Evolutionary conservation across 2,797 vertebrate species (phyloP).

Genomic region (Propithecus perrieri): DNA sequence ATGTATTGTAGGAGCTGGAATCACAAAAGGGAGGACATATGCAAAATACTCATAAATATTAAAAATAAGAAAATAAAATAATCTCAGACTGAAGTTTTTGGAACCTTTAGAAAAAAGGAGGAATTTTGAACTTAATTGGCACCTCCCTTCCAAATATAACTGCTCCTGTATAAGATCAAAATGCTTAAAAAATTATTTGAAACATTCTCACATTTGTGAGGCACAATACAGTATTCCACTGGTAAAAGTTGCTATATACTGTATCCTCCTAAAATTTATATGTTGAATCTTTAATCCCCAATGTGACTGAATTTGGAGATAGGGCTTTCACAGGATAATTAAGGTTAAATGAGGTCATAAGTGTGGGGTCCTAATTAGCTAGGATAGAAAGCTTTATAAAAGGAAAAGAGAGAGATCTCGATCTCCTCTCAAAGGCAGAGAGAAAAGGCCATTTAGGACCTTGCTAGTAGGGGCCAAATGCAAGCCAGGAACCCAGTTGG

Average conservation of each 20-base stretch:
- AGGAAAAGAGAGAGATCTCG: background rate
- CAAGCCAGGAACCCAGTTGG: background rate
- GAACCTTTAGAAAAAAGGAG: background rate
- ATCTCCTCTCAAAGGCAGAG: fast-evolving
- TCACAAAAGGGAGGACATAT: background rate
- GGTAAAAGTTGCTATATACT: background rate
- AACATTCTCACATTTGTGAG: background rate
- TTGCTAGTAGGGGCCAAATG: background rate
- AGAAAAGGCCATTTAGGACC: background rate
- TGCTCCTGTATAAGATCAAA: background rate
- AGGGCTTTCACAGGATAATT: background rate
- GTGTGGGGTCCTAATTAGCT: background rate
- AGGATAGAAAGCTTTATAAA: background rate
- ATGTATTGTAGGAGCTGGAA: background rate
- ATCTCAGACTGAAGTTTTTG: background rate
- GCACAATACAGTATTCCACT: background rate
- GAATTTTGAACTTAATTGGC: background rate
- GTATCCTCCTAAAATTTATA: background rate
- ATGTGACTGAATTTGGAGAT: background rate
- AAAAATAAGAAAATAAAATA: background rate
- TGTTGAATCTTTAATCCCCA: background rate
- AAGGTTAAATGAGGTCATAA: background rate
- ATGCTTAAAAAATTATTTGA: background rate
- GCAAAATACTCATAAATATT: background rate
- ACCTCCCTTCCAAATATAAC: background rate